A percentile compares a stretch with the other conserved stretches of the same genome.
Conservation (phyloP, 2,797 vertebrate species). For the Halcyon chelicuti region DNA sequence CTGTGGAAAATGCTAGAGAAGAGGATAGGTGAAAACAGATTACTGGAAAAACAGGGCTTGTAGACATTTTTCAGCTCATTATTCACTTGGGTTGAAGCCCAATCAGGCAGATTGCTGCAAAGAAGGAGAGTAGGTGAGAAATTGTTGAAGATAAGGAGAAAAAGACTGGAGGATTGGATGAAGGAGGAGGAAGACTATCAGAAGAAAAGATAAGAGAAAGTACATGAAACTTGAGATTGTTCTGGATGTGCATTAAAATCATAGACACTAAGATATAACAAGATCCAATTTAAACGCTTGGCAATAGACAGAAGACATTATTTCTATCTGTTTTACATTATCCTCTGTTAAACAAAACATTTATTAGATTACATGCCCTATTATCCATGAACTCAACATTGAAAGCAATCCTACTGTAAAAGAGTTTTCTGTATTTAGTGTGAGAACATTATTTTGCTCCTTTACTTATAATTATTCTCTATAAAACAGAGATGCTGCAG, state of each 20-base stretch:
- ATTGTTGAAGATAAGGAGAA: neutral
- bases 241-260: neutral
- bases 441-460: neutral
- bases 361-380: neutral
- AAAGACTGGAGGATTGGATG: neutral
- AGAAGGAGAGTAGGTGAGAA: neutral
- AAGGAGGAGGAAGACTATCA: neutral
- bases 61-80: slow-evolving; percentile 19
- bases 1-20: neutral
- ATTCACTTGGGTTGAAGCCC: neutral
- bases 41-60: neutral
- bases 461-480: neutral
- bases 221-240: neutral
- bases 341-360: neutral
- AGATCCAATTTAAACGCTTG: neutral
- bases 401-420: neutral
- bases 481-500: neutral
- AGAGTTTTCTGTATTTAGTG: neutral
- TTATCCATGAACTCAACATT: neutral
- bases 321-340: slow-evolving; percentile 26
- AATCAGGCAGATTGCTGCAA: neutral
- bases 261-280: neutral
- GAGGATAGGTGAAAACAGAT: neutral
- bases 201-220: neutral
- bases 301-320: neutral